These are phyloP conservation scores for Gobiocypris rarus DNA, from an alignment of 2,113 vertebrate species.

Conservation along the genomic window DNA sequence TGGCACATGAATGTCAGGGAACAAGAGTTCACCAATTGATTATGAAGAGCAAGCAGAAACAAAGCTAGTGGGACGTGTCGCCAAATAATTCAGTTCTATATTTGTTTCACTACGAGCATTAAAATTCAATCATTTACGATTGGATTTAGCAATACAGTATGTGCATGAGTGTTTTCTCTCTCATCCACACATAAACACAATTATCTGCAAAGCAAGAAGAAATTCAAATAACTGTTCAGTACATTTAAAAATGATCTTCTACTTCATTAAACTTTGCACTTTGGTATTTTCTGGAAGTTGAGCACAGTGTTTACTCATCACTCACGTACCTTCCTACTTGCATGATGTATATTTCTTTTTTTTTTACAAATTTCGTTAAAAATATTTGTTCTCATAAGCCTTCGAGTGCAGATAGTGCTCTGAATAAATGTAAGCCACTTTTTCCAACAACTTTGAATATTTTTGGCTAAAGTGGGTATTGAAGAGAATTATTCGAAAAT, in stretches of 20 bases:
- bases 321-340: slow-evolving; percentile 34
- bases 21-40: slow-evolving; percentile 43
- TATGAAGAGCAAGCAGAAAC: slow-evolving; percentile 17
- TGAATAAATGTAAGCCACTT: slow-evolving; percentile 51
- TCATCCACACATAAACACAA: not conserved
- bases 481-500: slow-evolving; percentile 22
- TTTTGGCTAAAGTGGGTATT: slow-evolving; percentile 33
- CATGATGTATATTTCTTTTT: slow-evolving; percentile 62
- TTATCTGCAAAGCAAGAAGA: slow-evolving; percentile 15
- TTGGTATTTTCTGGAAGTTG: slow-evolving; percentile 29
- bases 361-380: slow-evolving; percentile 51
- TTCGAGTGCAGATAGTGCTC: slow-evolving; percentile 54
- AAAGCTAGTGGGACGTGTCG: not conserved
- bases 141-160: not conserved
- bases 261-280: slow-evolving; percentile 29
- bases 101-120: slow-evolving; percentile 4
- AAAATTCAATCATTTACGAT: not conserved
- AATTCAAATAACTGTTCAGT: not conserved
- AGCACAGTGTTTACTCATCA: slow-evolving; percentile 38
- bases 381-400: slow-evolving; percentile 49
- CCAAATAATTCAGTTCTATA: slow-evolving; percentile 2
- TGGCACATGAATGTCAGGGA: slow-evolving; percentile 46
- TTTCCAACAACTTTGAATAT: not conserved
- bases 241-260: slow-evolving; percentile 20
- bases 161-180: not conserved